phyloP scores from a whole-genome alignment of 2,113 vertebrate genomes.

The Ptyas mucosa region DNA sequence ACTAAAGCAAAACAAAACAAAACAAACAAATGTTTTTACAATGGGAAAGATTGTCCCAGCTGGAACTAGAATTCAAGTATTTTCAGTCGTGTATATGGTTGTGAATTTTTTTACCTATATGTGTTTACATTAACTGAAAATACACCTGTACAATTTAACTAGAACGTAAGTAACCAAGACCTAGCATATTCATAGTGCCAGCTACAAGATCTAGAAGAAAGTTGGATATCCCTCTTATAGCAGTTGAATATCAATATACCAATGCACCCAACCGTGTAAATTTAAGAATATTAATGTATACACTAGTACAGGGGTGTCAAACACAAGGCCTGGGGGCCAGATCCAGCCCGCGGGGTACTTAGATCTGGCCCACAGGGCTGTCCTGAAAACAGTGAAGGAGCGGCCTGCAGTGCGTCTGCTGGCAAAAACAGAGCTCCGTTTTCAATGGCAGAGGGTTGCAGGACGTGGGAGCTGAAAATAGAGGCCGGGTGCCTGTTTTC shows the following conservation, averaged over 20 bases:
- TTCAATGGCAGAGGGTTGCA: too few species aligned
- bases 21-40: not conserved
- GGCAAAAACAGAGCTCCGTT: too few species aligned
- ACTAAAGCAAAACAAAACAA: not conserved
- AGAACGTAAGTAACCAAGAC: not conserved
- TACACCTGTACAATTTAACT: not conserved
- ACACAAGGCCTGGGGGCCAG: too few species aligned
- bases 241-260: not conserved
- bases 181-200: not conserved
- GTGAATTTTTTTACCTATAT: not conserved
- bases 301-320: not conserved
- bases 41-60: not conserved
- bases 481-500: too few species aligned
- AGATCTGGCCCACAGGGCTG: too few species aligned
- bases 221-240: too few species aligned
- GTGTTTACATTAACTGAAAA: not conserved
- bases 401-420: too few species aligned
- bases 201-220: not conserved
- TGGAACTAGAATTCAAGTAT: not conserved
- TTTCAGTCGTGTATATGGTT: not conserved
- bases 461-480: too few species aligned
- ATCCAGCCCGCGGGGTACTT: too few species aligned
- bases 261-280: not conserved
- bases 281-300: not conserved
- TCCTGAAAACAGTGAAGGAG: too few species aligned